Conservation (phyloP, 2,888 invertebrate genomes). For the Anoncus sp. region DNA sequence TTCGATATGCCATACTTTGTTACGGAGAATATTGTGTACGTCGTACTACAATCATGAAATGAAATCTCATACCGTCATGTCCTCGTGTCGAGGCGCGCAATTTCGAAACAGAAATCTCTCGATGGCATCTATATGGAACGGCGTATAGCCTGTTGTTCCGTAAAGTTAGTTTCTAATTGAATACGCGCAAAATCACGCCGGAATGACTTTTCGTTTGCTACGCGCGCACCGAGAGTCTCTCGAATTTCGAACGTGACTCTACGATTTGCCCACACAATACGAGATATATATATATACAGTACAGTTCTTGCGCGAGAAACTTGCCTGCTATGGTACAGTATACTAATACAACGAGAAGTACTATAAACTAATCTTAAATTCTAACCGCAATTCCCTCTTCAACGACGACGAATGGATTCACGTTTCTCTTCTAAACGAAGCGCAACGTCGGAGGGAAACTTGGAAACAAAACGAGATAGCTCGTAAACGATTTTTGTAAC, state of each 20-base stretch:
- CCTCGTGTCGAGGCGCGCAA: conserved; percentile 16
- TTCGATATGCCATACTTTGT: conserved; percentile 15
- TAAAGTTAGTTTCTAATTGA: conserved; percentile 52
- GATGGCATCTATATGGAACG: conserved; percentile 22
- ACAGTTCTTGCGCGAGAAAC: conserved; percentile 38
- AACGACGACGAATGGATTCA: conserved; percentile 35
- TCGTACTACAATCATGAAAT: conserved; percentile 30
- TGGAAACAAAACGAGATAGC: conserved; percentile 6
- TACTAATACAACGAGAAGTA: conserved; percentile 36
- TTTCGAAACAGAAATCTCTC: conserved; percentile 36
- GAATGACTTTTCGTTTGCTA: conserved; percentile 47
- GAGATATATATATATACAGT: conserved; percentile 3
- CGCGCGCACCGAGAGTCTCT: conserved; percentile 10
- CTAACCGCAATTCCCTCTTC: conserved; percentile 41
- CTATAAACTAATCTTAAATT: conserved; percentile 55
- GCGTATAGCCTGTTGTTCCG: conserved; percentile 34
- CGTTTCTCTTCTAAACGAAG: conserved; percentile 16
- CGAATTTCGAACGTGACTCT: conserved; percentile 53
- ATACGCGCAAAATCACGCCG: conserved; percentile 48
- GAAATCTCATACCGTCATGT: conserved; percentile 28
- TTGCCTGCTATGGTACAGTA: conserved; percentile 5
- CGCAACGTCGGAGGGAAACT: conserved; percentile 2
- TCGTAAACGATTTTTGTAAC: background rate
- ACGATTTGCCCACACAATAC: conserved; percentile 18
- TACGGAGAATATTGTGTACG: conserved; percentile 2